Evolutionary conservation across 2,113 vertebrate genomes (phyloP), one percentile per base, ranked within the genome.

Genomic region (Pungitius pungitius): DNA sequence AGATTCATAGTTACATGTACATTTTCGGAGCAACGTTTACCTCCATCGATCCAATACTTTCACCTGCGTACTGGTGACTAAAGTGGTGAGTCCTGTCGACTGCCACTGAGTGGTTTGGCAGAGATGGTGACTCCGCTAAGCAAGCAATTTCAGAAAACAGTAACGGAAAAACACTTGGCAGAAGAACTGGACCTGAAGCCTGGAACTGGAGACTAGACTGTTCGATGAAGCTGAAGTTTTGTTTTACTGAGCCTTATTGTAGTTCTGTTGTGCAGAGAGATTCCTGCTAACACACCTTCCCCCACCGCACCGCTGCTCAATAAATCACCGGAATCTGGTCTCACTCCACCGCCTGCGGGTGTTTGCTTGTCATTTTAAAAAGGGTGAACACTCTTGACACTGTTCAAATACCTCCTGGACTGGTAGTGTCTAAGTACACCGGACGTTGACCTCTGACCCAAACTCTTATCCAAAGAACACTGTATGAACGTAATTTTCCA

Each of bases 331-430:
- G 73, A 84, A 83, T 68, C 64, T 45, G 61, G 26, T 70, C 64
- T 75, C 49, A 65, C 37, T 70, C 58, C 3, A 1, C 52, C 71
- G 13, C 65, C 39, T 17, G 40, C 2, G 8, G 35, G 61, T 67
- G 22, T 40, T 51, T 47, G 26, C 55, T 61, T 35, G 30, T 62
- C 58, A 27, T 43, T 0, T 0, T 70, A 30, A 75, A 62, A 55
- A 66, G 58, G 69, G 45, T 66, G 24, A 51, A 63, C 64, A 22
- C 14, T 49, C n/a, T 43, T 52, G 58, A 72, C 27, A 62, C 61
- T 83, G 59, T 70, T 83, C 4, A 80, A 55, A 85, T 87, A 68
- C 68, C 74, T 86, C 76, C 73, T 54, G 35, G 35, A 56, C 54
- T 61, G 47, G 40, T 68, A 10, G 74, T 59, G 62, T 79, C 73